Evolutionary conservation across 2,888 invertebrate species (phyloP).

Genomic region (Drosophila mimetica): DNA sequence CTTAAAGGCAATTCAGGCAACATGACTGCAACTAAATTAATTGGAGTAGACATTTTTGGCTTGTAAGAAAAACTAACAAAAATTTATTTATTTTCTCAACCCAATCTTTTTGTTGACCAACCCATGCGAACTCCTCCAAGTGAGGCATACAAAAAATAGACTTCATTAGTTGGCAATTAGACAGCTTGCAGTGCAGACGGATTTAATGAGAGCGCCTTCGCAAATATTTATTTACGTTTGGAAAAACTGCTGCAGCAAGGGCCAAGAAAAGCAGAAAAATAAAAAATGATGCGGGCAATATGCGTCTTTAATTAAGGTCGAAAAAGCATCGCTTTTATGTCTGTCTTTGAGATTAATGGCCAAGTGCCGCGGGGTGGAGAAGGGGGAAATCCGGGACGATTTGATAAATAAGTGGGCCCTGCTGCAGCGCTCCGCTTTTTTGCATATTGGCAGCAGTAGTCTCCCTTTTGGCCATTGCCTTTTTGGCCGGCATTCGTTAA

Average conservation of each 20-base stretch:
- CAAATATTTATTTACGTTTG: conserved; percentile 35
- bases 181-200: conserved; percentile 32
- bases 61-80: too few species aligned
- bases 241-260: not conserved
- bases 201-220: conserved; percentile 26
- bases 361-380: conserved; percentile 23
- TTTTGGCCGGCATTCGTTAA: conserved; percentile 57
- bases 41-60: too few species aligned
- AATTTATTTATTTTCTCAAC: too few species aligned
- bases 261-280: conserved; percentile 1
- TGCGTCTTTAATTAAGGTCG: conserved; percentile 79
- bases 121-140: conserved; percentile 5
- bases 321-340: conserved; percentile 41
- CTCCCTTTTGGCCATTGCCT: conserved; percentile 36
- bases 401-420: conserved; percentile 70
- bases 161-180: conserved; percentile 36
- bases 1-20: too few species aligned
- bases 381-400: conserved; percentile 50
- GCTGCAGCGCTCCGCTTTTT: conserved; percentile 17
- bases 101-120: too few species aligned
- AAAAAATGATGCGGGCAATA: conserved; percentile 55
- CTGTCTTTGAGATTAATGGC: conserved; percentile 71
- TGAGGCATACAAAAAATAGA: conserved; percentile 10
- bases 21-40: too few species aligned
- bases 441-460: conserved; percentile 46